Evolutionary conservation across 2,797 vertebrate genomes (phyloP).

Genomic region (Pseudochromis fuscus): DNA sequence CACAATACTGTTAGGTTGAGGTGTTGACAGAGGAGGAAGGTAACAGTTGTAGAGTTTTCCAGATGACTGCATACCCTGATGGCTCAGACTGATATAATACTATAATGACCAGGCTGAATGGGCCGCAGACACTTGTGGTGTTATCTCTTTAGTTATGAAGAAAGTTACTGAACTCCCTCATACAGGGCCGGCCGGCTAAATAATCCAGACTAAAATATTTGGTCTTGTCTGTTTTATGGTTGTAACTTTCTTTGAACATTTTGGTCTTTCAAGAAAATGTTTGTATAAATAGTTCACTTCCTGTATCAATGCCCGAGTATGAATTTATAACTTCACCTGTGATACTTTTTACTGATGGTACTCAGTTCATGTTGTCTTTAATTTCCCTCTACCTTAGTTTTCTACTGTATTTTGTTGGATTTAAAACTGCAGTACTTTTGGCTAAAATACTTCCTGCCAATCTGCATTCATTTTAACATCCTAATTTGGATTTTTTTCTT

Average conservation of each 20-base stretch:
- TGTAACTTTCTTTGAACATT: not conserved
- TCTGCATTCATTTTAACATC: too few species aligned
- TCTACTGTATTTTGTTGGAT: too few species aligned
- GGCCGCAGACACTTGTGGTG: constrained; percentile 13
- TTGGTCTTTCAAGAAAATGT: too few species aligned
- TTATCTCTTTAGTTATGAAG: constrained; percentile 11
- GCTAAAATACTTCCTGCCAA: too few species aligned
- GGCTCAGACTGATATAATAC: constrained; percentile 61
- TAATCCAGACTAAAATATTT: not conserved
- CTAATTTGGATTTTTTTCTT: too few species aligned
- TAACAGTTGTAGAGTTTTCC: constrained; percentile 70
- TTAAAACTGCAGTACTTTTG: too few species aligned
- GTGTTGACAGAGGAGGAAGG: constrained; percentile 75
- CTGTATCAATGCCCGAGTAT: too few species aligned
- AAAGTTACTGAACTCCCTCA: constrained; percentile 6
- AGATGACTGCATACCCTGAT: constrained; percentile 65
- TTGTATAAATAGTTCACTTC: too few species aligned
- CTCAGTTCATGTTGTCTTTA: too few species aligned
- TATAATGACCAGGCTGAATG: constrained; percentile 41
- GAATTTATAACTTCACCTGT: too few species aligned
- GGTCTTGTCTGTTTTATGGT: not conserved
- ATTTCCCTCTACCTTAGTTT: too few species aligned
- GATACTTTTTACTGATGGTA: too few species aligned
- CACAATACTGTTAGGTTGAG: constrained; percentile 51
- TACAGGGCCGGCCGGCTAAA: not conserved